Base-by-base conservation (phyloP, 2,113 vertebrate genomes). In the Rattus rattus region DNA sequence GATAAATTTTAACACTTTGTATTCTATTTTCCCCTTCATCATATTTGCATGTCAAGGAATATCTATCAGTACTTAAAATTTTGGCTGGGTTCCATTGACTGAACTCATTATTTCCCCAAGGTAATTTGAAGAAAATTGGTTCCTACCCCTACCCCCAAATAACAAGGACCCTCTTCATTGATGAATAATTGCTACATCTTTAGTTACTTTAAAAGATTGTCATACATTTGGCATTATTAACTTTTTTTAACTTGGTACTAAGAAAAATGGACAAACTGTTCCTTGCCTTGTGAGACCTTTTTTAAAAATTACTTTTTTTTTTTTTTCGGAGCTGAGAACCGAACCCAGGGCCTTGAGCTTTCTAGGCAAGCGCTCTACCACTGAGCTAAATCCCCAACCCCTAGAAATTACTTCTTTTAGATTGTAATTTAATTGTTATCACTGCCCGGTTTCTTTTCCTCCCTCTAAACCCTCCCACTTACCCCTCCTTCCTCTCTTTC, bases 201-300 rank as follows among this genome's bases (percentile, higher is more conserved):
- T 81, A 33, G 49, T 94, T 76, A 72, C 39, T 94, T 80, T 88
- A 75, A 90, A 91, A 20, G 72, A 43, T 16, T 69, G 65, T 69
- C 16, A 89, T 63, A 67, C 2, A 43, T 61, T 75, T 3, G 61
- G 61, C 30, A 39, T 67, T 39, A 94, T 90, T 91, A 88, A 63
- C 20, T 86, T 86, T 89, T 90, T 63, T 59, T 22, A 67, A 39
- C 33, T n/a, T 90, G 63, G 6, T 59, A 16, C 36, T 59, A 96
- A 90, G 67, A 87, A 69, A 92, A 96, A 70, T 87, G 65, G n/a
- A 59, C 61, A 73, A 36, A n/a, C 6, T 90, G 33, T 47, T 95
- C 30, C 26, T 88, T 77, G 19, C 20, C 26, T 43, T 77, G 6
- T 72, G 30, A 72, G 24, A 59, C 22, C 79, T 43, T 43, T 59